Conservation (phyloP, 2,113 vertebrate species). For the Elgaria multicarinata region DNA sequence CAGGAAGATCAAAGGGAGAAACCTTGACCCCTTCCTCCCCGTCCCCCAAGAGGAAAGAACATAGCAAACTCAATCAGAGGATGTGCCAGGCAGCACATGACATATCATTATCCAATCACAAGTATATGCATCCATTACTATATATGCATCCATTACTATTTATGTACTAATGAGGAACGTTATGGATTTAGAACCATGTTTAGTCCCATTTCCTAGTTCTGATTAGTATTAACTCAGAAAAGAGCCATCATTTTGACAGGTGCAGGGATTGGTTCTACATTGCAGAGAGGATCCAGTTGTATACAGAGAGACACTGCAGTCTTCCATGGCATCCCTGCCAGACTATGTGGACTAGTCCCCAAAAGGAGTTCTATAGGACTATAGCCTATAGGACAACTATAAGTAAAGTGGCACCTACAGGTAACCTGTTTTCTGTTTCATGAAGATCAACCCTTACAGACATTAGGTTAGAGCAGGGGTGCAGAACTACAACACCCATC, state of each 20-base stretch:
- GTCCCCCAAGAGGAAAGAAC: background rate
- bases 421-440: no score
- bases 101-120: background rate
- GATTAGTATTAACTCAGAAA: background rate
- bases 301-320: no score
- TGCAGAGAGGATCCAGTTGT: no score
- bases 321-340: no score
- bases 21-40: background rate
- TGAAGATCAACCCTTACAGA: no score
- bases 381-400: no score
- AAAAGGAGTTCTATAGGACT: no score
- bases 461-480: no score
- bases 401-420: no score
- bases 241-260: background rate
- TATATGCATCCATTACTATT: background rate
- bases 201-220: background rate
- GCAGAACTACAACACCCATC: no score
- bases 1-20: background rate
- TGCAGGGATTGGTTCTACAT: background rate
- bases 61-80: no score
- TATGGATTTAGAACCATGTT: background rate
- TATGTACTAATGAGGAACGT: background rate
- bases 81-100: background rate
- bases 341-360: no score
- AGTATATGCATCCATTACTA: background rate